A percentile compares a stretch with the other conserved stretches of the same genome.
Conservation (phyloP, 2,888 invertebrate genomes). For the Agrochola lychnidis region DNA sequence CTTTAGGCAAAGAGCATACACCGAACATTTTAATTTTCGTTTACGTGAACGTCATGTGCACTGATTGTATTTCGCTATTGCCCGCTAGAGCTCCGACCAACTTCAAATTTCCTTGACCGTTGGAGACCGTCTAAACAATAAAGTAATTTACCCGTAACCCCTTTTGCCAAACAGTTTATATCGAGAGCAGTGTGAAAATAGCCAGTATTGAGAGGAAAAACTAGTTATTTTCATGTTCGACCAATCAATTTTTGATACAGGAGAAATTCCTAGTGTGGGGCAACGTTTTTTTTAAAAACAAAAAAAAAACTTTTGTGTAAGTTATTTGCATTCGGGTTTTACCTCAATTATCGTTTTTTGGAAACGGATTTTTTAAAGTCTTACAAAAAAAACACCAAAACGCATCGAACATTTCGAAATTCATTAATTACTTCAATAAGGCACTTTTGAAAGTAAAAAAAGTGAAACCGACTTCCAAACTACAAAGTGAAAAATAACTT, state of each 20-base stretch:
- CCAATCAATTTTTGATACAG: no score
- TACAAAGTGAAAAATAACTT: no score
- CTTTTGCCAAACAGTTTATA: background rate
- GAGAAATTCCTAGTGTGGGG: no score
- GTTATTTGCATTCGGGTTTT: background rate
- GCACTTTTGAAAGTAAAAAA: background rate
- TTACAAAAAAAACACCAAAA: background rate
- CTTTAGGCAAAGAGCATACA: accelerated
- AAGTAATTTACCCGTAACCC: background rate
- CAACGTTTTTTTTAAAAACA: no score
- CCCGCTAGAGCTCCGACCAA: background rate
- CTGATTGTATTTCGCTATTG: background rate
- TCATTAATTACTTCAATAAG: background rate
- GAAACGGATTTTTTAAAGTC: background rate
- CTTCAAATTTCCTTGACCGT: background rate
- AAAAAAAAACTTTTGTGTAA: background rate
- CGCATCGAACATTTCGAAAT: background rate
- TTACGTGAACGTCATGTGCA: background rate
- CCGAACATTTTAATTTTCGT: background rate
- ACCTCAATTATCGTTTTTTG: background rate
- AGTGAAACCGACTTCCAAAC: no score
- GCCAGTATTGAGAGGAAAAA: background rate
- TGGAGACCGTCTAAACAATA: background rate
- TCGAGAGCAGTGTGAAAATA: background rate
- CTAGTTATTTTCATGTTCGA: background rate